Evolutionary conservation across 2,113 vertebrate species (phyloP).

Genomic region (Semicossyphus pulcher): DNA sequence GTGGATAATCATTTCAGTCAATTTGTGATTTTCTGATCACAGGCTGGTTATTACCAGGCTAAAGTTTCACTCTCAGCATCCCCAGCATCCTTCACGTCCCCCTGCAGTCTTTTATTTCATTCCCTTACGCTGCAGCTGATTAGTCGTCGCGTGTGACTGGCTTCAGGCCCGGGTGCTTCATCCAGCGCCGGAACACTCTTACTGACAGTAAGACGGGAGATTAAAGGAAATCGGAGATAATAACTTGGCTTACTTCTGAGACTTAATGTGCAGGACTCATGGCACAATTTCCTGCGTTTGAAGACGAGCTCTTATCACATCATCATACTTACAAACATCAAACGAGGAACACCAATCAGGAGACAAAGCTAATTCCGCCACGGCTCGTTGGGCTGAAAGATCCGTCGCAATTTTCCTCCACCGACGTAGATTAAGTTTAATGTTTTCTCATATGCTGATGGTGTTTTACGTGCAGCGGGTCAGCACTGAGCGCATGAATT

Average conservation of each 20-base stretch:
- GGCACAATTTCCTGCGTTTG: conserved; percentile 8
- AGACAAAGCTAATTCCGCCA: conserved; percentile 44
- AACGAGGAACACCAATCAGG: conserved; percentile 40
- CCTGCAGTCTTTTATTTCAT: conserved; percentile 34
- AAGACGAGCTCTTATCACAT: conserved; percentile 44
- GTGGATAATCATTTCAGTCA: not conserved
- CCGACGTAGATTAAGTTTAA: conserved; percentile 52
- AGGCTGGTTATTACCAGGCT: not conserved
- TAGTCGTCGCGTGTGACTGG: conserved; percentile 3
- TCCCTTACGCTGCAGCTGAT: conserved; percentile 24
- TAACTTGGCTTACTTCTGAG: conserved; percentile 45
- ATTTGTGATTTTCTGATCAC: not conserved
- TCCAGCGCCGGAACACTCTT: conserved; percentile 16
- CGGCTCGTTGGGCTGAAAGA: conserved; percentile 43
- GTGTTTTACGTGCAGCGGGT: conserved; percentile 34
- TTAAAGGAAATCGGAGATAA: conserved; percentile 60
- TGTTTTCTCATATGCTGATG: conserved; percentile 46
- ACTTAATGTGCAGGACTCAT: conserved; percentile 23
- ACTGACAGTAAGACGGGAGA: conserved; percentile 36
- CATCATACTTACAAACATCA: conserved; percentile 48
- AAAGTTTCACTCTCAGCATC: not conserved
- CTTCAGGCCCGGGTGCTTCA: conserved; percentile 14
- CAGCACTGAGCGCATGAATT: conserved; percentile 30
- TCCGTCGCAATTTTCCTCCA: conserved; percentile 33
- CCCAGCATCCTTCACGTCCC: not conserved